phyloP scores from a whole-genome alignment of 1,140 invertebrate species.

The Ips typographus region DNA sequence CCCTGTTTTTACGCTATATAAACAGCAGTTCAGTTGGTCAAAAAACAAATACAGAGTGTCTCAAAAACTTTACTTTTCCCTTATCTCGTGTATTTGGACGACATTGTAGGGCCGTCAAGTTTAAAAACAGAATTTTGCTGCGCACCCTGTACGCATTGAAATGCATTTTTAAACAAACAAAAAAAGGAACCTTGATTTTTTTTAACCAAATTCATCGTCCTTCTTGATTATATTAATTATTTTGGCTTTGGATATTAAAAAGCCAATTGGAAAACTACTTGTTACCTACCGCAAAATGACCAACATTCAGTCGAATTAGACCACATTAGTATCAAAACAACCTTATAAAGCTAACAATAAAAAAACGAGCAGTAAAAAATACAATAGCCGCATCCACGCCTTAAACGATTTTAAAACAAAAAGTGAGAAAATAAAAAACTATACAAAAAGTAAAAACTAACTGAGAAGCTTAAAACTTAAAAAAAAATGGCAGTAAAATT shows the following conservation, averaged over 20 bases:
- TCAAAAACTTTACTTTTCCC: too few relatives aligned
- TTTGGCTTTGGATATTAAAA: background rate
- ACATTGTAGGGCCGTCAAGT: too few relatives aligned
- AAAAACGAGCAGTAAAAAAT: background rate
- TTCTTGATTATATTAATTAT: too few relatives aligned
- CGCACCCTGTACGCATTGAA: too few relatives aligned
- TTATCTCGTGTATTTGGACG: too few relatives aligned
- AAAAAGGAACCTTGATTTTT: too few relatives aligned
- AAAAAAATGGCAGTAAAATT: conserved; percentile 12
- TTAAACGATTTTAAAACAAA: background rate
- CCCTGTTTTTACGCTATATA: too few relatives aligned
- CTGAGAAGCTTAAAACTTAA: background rate
- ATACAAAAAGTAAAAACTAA: background rate
- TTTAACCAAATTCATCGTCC: too few relatives aligned
- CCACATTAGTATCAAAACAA: background rate
- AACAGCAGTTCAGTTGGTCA: too few relatives aligned
- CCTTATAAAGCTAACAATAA: conserved; percentile 12
- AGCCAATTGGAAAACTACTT: conserved; percentile 1
- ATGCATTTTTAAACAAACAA: too few relatives aligned
- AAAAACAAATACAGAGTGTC: too few relatives aligned
- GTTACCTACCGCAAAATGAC: conserved; percentile 8
- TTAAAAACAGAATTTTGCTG: too few relatives aligned
- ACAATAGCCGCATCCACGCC: background rate
- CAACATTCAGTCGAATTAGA: conserved; percentile 23
- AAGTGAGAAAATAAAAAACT: background rate